Base-by-base conservation (phyloP, 2,113 vertebrate genomes). In the Mobula birostris region DNA sequence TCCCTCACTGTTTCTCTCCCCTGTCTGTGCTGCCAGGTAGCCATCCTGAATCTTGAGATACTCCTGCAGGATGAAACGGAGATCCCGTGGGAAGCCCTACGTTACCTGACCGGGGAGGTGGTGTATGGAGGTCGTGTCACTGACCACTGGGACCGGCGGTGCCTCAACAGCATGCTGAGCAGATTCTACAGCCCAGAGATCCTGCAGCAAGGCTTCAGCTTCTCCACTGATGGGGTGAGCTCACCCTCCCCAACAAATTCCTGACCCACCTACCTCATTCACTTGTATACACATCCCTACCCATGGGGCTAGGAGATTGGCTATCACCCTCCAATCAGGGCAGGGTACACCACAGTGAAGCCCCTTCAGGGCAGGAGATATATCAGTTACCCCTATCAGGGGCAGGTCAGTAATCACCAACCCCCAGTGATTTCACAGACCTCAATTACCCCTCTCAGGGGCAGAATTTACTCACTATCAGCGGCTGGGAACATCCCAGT, bases 131-230 rank as follows among this genome's bases (percentile, higher is more conserved):
- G 97, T 76, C 95, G 70, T 5, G 95, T 96, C 72, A 96, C 95
- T 0, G 96, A 97, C 29, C 11, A 5, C 15, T 97, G 96, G 96
- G 97, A 97, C 94, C 95, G 94, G 58, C 95, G 95, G 0, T 97
- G 96, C 92, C 94, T 97, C 9, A 94, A 95, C 19, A 94, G 95
- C 12, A 95, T 96, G 56, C 95, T 97, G n/a, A 70, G 95, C 94
- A 95, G 93, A 19, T 96, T 96, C 78, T 97, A 94, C 63, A 95
- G 94, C 14, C 95, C 96, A 0, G 94, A 94, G 0, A 83, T 96
- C 14, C 79, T 96, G 21, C 92, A 78, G 56, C 94, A 95, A 4
- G 85, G 58, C 27, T 94, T 95, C 94, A 82, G 94, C 70, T 94
- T 88, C 94, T 95, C 85, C 29, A 1, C 0, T 0, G 88, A 94